A percentile compares a stretch with the other conserved stretches of the same genome.
These are phyloP conservation scores for Drosophila colorata DNA, from an alignment of 2,888 invertebrate species.

Conservation along the genomic window DNA sequence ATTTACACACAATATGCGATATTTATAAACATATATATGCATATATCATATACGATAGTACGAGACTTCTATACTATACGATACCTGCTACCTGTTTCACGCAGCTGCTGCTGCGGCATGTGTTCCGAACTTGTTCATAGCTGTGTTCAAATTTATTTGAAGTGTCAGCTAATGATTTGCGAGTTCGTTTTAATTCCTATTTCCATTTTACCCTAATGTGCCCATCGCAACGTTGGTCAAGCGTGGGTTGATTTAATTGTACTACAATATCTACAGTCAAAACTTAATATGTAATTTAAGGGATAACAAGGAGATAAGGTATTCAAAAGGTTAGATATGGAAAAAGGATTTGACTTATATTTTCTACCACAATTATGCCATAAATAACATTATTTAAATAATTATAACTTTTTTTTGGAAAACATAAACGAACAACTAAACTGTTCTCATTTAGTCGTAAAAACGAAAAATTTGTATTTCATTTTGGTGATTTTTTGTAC, in stretches of 20 bases:
- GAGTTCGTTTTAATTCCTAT: slow-evolving; percentile 33
- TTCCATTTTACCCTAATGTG: slow-evolving; percentile 16
- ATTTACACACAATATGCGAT: slow-evolving; percentile 49
- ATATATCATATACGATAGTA: slow-evolving; percentile 10
- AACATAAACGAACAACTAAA: background rate
- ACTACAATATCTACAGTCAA: background rate
- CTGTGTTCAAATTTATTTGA: slow-evolving; percentile 32
- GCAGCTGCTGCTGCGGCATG: slow-evolving; percentile 5
- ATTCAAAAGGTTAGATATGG: no score
- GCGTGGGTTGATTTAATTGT: slow-evolving; percentile 19
- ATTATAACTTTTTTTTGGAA: background rate
- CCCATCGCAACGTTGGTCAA: background rate
- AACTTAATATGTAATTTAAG: no score
- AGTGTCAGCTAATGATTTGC: slow-evolving; percentile 57
- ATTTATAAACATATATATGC: slow-evolving; percentile 5
- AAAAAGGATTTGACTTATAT: background rate
- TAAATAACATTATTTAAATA: no score
- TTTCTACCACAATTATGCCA: background rate
- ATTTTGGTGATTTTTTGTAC: slow-evolving; percentile 2
- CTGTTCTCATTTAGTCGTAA: background rate
- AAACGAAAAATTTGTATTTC: background rate
- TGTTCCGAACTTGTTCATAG: slow-evolving; percentile 35
- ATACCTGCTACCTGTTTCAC: slow-evolving; percentile 13
- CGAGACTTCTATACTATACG: background rate
- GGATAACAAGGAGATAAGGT: no score